These are phyloP conservation scores for Leucophenga varia DNA, from an alignment of 1,140 invertebrate species.

Conservation along the genomic window DNA sequence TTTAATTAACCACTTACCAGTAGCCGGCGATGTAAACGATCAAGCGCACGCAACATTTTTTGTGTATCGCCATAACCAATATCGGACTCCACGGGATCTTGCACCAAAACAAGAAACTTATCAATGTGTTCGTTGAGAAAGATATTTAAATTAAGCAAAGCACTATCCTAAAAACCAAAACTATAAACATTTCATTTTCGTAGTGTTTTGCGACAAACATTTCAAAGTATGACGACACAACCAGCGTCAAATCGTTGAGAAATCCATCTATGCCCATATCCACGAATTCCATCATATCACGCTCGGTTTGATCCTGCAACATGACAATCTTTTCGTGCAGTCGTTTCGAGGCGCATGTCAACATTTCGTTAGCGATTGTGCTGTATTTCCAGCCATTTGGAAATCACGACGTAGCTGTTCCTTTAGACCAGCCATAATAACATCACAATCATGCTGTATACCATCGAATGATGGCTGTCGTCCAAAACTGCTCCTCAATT, in stretches of 20 bases:
- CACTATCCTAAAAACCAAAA: conserved; percentile 70
- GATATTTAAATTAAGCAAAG: conserved; percentile 65
- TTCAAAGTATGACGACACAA: conserved; percentile 90
- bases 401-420: conserved; percentile 72
- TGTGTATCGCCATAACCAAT: conserved; percentile 78
- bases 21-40: conserved; percentile 85
- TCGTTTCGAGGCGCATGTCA: conserved; percentile 79
- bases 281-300: conserved; percentile 93
- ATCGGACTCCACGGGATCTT: conserved; percentile 70
- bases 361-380: conserved; percentile 83
- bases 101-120: conserved; percentile 71
- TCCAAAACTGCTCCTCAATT: conserved; percentile 81
- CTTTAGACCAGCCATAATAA: conserved; percentile 80
- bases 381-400: conserved; percentile 70
- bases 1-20: too few relatives aligned
- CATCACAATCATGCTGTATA: conserved; percentile 86
- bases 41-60: conserved; percentile 85
- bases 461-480: conserved; percentile 91
- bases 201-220: conserved; percentile 70
- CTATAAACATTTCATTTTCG: conserved; percentile 55
- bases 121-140: conserved; percentile 79
- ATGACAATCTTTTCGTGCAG: conserved; percentile 77
- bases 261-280: conserved; percentile 92
- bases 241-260: conserved; percentile 85
- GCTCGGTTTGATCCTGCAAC: conserved; percentile 66